A percentile compares a stretch with the other conserved stretches of the same genome.
These are phyloP conservation scores for Glaucidium brasilianum DNA, from an alignment of 2,113 vertebrate species.

Conservation along the genomic window DNA sequence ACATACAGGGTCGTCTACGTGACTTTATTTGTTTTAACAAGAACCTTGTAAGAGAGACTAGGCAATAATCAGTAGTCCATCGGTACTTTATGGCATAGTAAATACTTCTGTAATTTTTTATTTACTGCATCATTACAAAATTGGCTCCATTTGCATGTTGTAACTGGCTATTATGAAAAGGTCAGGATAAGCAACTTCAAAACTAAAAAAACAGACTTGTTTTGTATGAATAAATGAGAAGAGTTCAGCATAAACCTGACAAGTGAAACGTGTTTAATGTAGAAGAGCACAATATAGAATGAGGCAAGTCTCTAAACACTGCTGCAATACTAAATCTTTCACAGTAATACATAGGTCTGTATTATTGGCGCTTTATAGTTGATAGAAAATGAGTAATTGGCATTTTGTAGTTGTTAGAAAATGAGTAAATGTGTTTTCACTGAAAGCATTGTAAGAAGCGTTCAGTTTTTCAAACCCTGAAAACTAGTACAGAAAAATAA, in stretches of 20 bases:
- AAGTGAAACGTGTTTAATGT: background rate
- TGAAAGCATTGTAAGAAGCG: background rate
- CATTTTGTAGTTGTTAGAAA: background rate
- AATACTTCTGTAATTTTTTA: slow-evolving; percentile 37
- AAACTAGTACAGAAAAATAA: background rate
- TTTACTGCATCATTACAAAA: slow-evolving; percentile 31
- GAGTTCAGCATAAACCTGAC: background rate
- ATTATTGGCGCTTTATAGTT: background rate
- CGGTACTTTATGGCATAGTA: slow-evolving; percentile 20
- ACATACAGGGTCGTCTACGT: background rate
- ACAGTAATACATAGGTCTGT: background rate
- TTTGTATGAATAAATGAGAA: background rate
- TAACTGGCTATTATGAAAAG: background rate
- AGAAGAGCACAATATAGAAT: background rate
- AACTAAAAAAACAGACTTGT: background rate
- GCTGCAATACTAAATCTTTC: background rate
- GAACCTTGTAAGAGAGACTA: background rate
- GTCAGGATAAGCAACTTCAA: background rate
- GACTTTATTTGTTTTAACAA: slow-evolving; percentile 33
- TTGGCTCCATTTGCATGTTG: slow-evolving; percentile 8
- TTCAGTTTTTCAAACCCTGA: background rate
- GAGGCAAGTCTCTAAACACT: background rate
- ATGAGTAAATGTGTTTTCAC: background rate
- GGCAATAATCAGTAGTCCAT: background rate
- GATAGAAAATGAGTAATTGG: background rate